Evolutionary conservation across 2,888 invertebrate genomes (phyloP).

Genomic region (Torymus auratus): DNA sequence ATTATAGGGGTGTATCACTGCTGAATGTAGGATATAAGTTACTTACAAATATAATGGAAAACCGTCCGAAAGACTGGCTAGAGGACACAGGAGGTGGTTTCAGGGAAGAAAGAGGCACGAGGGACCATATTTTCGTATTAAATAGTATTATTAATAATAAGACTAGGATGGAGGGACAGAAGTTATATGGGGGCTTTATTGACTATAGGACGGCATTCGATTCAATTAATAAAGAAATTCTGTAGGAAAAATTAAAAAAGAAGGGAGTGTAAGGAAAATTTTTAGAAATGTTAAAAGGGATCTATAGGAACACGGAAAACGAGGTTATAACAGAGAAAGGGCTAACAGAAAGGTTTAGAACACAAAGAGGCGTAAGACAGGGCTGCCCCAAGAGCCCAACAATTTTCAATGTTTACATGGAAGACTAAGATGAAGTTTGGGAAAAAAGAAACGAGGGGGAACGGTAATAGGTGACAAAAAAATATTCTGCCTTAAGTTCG

Average conservation of each 20-base stretch:
- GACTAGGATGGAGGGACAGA: too few species aligned
- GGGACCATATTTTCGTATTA: neutral
- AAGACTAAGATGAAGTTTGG: neutral
- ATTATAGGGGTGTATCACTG: neutral
- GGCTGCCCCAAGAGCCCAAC: neutral
- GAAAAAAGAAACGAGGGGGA: neutral
- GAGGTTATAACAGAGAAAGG: too few species aligned
- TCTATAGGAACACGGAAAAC: too few species aligned
- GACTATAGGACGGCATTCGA: too few species aligned
- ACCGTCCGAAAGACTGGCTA: neutral
- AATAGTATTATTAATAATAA: neutral
- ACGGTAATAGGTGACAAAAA: neutral
- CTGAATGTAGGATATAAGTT: neutral
- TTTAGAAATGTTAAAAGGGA: too few species aligned
- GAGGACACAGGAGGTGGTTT: neutral
- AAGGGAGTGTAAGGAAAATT: too few species aligned
- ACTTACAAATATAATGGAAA: neutral
- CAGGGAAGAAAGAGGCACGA: conserved; percentile 3
- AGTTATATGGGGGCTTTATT: too few species aligned
- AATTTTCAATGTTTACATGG: neutral
- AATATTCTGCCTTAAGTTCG: conserved; percentile 3
- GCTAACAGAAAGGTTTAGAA: neutral
- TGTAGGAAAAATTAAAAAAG: too few species aligned
- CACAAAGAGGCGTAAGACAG: neutral
- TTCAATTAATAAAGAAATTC: too few species aligned